phyloP scores from a whole-genome alignment of 2,888 invertebrate genomes.

The Nomada lathburiana region DNA sequence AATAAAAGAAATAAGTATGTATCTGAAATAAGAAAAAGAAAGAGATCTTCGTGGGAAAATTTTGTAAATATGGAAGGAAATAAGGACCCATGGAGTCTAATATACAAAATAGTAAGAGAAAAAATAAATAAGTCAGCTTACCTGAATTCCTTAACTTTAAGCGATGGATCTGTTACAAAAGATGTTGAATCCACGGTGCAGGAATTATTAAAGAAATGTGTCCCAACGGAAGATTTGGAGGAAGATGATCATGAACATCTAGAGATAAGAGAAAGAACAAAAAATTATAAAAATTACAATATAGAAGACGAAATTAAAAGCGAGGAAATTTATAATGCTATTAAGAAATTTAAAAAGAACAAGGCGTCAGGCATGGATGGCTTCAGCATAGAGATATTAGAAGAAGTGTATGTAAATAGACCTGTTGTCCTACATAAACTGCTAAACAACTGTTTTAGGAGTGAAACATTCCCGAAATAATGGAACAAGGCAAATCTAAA shows the following conservation, averaged over 20 bases:
- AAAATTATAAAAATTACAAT: constrained; percentile 6
- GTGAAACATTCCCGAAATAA: background rate
- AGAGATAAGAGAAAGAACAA: background rate
- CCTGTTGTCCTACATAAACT: background rate
- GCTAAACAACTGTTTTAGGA: constrained; percentile 9
- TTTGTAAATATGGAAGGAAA: too few species aligned
- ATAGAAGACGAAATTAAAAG: background rate
- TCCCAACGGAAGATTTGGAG: too few species aligned
- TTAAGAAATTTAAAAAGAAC: background rate
- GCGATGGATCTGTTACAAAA: too few species aligned
- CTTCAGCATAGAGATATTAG: constrained; percentile 1
- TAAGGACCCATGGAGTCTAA: too few species aligned
- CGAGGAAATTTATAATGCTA: constrained; percentile 6
- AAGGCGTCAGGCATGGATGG: background rate
- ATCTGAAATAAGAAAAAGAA: too few species aligned
- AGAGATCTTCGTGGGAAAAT: too few species aligned
- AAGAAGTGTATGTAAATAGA: background rate
- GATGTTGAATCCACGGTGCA: too few species aligned
- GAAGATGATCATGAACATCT: background rate
- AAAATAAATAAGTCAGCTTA: too few species aligned
- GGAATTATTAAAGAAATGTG: too few species aligned
- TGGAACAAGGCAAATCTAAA: constrained; percentile 12
- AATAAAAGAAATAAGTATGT: too few species aligned
- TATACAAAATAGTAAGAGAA: too few species aligned
- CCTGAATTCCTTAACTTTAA: too few species aligned